Evolutionary conservation across 1,140 invertebrate genomes (phyloP), one percentile per base, ranked within the genome.

Genomic region (Sarcophaga peregrina): DNA sequence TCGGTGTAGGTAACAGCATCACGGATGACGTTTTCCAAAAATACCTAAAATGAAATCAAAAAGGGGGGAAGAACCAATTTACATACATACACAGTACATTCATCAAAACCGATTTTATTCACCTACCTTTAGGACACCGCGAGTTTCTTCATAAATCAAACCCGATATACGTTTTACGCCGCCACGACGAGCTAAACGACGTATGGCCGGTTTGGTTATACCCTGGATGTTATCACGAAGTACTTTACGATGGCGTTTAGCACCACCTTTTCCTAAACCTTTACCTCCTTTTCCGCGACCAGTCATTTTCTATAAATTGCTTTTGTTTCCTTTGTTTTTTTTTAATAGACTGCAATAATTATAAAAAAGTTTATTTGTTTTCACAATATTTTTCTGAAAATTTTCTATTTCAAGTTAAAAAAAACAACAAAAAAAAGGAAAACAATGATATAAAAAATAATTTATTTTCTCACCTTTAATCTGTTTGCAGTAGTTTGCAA

Each of bases 1-100:
- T 95, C 95, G 11, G 95, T 95, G 91, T 96, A 96, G n/a, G 95
- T 96, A 80, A 96, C 95, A 11, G 95, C 95, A 90, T 96, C 95
- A 82, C 95, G 92, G 86, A 96, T 96, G 0, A 96, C 94, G 87
- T 96, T 96, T 89, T 96, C 95, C 81, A 96, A 90, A 90, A 96
- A 96, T 0, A 95, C 93, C 90, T 95, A 94, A 20, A 95, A 87
- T 0, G 85, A 47, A 52, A 11, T 25, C 15, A 17, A 13, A 62
- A 82, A n/a, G 58, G 15, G 15, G 15, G 58, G 58, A 62, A 62
- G 17, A 62, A 62, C 58, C 15, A 78, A 6, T 17, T 13, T 13
- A 91, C 90, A 78, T 92, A 86, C 58, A n/a, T n/a, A n/a, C n/a
- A n/a, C n/a, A 91, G 91, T 84, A 92, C 91, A 85, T 93, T 93